Percentiles rank a stretch among this genome's conserved stretches.
These are phyloP conservation scores for Thamnaconus septentrionalis DNA, from an alignment of 2,113 vertebrate genomes.

Conservation along the genomic window DNA sequence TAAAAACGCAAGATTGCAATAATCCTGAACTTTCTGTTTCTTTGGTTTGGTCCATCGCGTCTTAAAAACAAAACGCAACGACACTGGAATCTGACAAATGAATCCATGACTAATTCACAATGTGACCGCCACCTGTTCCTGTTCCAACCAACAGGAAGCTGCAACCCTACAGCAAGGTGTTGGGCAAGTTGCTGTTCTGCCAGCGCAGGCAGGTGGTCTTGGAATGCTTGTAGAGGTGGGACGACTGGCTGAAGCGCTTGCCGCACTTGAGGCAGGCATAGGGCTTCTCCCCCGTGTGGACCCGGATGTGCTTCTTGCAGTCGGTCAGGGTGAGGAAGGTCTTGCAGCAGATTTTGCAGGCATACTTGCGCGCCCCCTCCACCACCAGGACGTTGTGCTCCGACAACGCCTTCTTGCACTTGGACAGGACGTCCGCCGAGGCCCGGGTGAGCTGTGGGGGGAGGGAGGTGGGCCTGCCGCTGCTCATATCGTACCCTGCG, in stretches of 20 bases:
- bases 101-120: not conserved
- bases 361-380: slow-evolving; percentile 94
- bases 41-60: slow-evolving; percentile 36
- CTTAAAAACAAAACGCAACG: not conserved
- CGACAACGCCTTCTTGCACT: slow-evolving; percentile 96
- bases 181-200: slow-evolving; percentile 93
- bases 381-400: slow-evolving; percentile 98
- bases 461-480: slow-evolving; percentile 62
- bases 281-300: slow-evolving; percentile 96
- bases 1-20: not conserved
- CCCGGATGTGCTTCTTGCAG: slow-evolving; percentile 98
- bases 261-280: slow-evolving; percentile 97
- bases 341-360: slow-evolving; percentile 98
- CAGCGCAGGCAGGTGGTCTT: slow-evolving; percentile 97
- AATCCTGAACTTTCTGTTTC: slow-evolving; percentile 2
- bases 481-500: slow-evolving; percentile 71
- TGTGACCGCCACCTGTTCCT: not conserved
- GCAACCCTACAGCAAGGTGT: slow-evolving; percentile 80
- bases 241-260: slow-evolving; percentile 96
- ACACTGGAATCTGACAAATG: not conserved
- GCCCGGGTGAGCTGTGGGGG: slow-evolving; percentile 91
- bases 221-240: slow-evolving; percentile 96
- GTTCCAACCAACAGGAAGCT: not conserved
- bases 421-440: slow-evolving; percentile 93
- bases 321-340: slow-evolving; percentile 96